A percentile compares a stretch with the other conserved stretches of the same genome.
Conservation (phyloP, 2,888 invertebrate genomes). For the Stenotaenia linearis region DNA sequence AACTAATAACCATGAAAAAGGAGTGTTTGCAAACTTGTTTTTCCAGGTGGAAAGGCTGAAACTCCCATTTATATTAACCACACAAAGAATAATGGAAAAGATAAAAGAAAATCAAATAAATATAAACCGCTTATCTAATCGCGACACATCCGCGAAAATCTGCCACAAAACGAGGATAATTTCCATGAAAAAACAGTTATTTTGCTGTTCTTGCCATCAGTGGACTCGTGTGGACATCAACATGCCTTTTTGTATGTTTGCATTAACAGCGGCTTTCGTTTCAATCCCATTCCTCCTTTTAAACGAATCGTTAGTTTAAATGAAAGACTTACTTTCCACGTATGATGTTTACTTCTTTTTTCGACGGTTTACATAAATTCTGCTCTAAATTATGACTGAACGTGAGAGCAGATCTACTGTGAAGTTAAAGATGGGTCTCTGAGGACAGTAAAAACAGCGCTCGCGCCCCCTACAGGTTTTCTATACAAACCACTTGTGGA, state of each 20-base stretch:
- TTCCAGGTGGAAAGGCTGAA: neutral
- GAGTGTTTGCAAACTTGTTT: slow-evolving; percentile 3
- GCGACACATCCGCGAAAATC: neutral
- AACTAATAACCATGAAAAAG: too few species aligned
- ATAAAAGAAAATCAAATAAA: neutral
- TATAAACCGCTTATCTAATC: neutral
- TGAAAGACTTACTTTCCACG: neutral
- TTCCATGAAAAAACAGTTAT: neutral
- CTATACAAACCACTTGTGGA: neutral
- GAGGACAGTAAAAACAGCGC: neutral
- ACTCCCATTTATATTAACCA: neutral
- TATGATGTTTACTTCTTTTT: neutral
- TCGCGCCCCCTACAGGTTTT: neutral
- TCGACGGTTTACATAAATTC: neutral
- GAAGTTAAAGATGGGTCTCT: slow-evolving; percentile 3
- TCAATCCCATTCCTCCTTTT: neutral
- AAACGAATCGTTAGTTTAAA: neutral
- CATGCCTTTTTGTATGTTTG: neutral
- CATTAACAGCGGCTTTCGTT: neutral
- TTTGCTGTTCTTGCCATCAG: neutral
- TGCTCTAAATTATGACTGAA: neutral
- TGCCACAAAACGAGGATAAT: neutral
- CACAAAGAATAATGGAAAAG: slow-evolving; percentile 5
- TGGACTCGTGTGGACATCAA: neutral
- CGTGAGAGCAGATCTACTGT: neutral